These are phyloP conservation scores for Pyrrhia umbra DNA, from an alignment of 2,888 invertebrate genomes.

Conservation along the genomic window DNA sequence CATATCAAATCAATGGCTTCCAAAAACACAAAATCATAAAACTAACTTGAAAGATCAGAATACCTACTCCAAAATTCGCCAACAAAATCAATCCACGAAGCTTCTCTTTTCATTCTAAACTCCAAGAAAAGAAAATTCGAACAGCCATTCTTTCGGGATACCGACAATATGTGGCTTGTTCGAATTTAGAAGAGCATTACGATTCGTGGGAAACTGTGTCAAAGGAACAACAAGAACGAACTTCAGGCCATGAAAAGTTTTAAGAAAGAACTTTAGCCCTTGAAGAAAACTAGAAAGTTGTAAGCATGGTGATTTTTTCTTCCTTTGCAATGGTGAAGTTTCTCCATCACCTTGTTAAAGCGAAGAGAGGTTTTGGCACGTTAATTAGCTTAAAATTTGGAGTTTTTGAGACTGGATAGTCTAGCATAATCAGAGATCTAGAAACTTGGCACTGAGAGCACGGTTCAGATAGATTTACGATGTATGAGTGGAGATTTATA, in stretches of 20 bases:
- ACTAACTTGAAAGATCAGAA: constrained; percentile 14
- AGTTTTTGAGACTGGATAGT: constrained; percentile 5
- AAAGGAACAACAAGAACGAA: constrained; percentile 60
- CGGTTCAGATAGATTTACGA: constrained; percentile 29
- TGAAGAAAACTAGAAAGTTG: constrained; percentile 62
- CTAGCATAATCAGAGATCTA: constrained; percentile 26
- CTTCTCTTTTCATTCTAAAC: constrained; percentile 39
- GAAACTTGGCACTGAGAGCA: constrained; percentile 31
- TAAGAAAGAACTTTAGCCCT: constrained; percentile 69
- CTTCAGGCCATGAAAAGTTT: constrained; percentile 82
- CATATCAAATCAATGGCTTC: too few species aligned
- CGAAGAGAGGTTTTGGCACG: constrained; percentile 1
- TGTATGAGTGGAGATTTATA: constrained; percentile 13
- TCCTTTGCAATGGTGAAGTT: constrained; percentile 49
- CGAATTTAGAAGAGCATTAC: constrained; percentile 52
- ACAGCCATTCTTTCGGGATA: constrained; percentile 43
- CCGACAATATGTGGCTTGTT: constrained; percentile 48
- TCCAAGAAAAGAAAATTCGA: constrained; percentile 44
- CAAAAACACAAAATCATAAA: constrained; percentile 33
- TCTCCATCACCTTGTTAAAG: not conserved
- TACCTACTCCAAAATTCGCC: not conserved
- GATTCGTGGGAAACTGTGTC: constrained; percentile 67
- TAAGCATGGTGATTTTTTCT: constrained; percentile 29
- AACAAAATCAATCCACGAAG: constrained; percentile 14
- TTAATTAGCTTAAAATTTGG: constrained; percentile 32